Base-by-base conservation (phyloP, 2,797 vertebrate species). In the Brachymystax lenok region DNA sequence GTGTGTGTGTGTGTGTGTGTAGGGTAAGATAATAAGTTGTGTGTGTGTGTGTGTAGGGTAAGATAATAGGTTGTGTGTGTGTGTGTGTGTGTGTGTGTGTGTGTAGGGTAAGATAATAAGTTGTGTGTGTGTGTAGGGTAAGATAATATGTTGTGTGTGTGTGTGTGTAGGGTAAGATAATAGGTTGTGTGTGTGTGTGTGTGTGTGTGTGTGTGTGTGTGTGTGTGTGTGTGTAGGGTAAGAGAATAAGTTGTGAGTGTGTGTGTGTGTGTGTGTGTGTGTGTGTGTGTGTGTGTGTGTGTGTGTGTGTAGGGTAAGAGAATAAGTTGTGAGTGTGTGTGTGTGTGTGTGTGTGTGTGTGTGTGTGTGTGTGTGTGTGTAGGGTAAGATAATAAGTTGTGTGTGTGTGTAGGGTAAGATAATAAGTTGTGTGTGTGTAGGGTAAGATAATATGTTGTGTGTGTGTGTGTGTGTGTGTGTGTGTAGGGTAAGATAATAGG, bases 51-150 rank as follows among this genome's bases (percentile, higher is more conserved):
- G n/a, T n/a, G n/a, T n/a, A n/a, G n/a, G n/a, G n/a, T n/a, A n/a
- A n/a, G n/a, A n/a, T n/a, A n/a, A n/a, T n/a, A n/a, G n/a, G n/a
- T 52, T 74, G 40, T 33, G 68, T 83, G 21, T 35, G 73, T 52
- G 83, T 85, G 30, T 66, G 64, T 52, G 77, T 81, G 40, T 33
- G 68, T 83, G 21, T 35, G 73, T 52, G 83, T 85, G 30, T 66
- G 64, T 52, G 77, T 81, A 72, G 67, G 75, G 79, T 76, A 70
- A 51, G 19, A 17, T 19, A 51, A 72, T 56, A 76, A 75, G 33
- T 50, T 30, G 28, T 33, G 30, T 5, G 30, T 33, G 30, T 35
- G 21, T 40, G 51, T 74, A n/a, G n/a, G n/a, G n/a, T n/a, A n/a
- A n/a, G n/a, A n/a, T n/a, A n/a, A n/a, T n/a, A n/a, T n/a, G n/a